Conservation (phyloP, 2,113 vertebrate genomes). For the Gila orcuttii region DNA sequence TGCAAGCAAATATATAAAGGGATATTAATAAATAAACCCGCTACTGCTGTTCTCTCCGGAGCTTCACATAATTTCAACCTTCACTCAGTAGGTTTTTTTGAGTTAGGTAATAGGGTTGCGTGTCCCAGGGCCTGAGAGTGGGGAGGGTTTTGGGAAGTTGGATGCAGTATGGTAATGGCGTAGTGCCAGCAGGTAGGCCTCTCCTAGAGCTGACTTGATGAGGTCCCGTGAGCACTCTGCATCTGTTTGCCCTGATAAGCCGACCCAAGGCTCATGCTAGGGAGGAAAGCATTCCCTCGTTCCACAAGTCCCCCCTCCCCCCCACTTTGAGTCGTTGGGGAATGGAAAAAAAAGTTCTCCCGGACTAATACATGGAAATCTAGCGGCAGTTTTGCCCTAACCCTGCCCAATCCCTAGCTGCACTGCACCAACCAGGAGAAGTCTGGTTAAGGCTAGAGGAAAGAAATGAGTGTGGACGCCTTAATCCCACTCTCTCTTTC, state of each 20-base stretch:
- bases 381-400: constrained; percentile 43
- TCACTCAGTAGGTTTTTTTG: constrained; percentile 47
- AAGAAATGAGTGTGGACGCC: constrained; percentile 49
- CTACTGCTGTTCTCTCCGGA: neutral
- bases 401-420: constrained; percentile 28
- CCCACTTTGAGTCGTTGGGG: neutral
- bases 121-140: constrained; percentile 60
- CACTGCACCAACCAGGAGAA: constrained; percentile 24
- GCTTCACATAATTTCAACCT: constrained; percentile 17
- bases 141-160: constrained; percentile 48
- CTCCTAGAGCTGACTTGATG: constrained; percentile 71
- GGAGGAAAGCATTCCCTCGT: neutral
- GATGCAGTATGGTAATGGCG: constrained; percentile 61
- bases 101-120: constrained; percentile 69
- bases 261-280: constrained; percentile 61
- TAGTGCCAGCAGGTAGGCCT: constrained; percentile 72
- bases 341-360: constrained; percentile 47
- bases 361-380: constrained; percentile 69
- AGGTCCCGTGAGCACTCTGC: constrained; percentile 73
- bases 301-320: neutral
- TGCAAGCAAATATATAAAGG: neutral
- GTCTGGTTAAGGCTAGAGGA: constrained; percentile 35
- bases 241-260: constrained; percentile 79
- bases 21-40: constrained; percentile 33
- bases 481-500: constrained; percentile 56